phyloP scores from a whole-genome alignment of 2,888 invertebrate species.

The Corythucha ciliata region DNA sequence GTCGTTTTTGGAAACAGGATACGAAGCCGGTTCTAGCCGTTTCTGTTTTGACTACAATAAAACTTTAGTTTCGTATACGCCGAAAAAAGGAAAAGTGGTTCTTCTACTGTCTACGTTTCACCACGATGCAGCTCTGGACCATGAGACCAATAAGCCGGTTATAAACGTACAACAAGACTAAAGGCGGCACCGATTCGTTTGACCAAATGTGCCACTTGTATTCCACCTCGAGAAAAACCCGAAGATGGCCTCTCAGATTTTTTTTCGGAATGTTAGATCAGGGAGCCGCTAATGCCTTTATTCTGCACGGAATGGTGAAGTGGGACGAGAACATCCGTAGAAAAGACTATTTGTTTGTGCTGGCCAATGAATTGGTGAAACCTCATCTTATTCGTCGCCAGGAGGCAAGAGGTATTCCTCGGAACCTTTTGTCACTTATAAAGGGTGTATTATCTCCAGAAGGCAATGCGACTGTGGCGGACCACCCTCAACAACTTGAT shows the following conservation, averaged over 20 bases:
- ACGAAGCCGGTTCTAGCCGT: background rate
- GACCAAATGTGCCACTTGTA: constrained; percentile 33
- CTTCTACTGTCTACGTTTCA: background rate
- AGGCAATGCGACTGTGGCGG: no score
- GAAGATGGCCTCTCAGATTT: constrained; percentile 35
- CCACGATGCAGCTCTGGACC: constrained; percentile 19
- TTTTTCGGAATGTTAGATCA: constrained; percentile 35
- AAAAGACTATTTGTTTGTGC: constrained; percentile 11
- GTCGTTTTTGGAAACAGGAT: background rate
- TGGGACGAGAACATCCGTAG: constrained; percentile 4
- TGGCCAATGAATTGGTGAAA: constrained; percentile 5
- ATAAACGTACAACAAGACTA: constrained; percentile 35
- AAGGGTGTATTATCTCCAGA: no score
- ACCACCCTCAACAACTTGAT: no score
- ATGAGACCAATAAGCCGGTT: constrained; percentile 28
- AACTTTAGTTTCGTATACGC: constrained; percentile 4
- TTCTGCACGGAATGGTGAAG: constrained; percentile 19
- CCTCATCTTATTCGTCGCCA: no score
- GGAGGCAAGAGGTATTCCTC: no score
- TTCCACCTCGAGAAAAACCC: constrained; percentile 29
- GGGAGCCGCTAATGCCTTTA: no score
- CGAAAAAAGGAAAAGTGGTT: constrained; percentile 6
- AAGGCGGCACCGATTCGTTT: constrained; percentile 35
- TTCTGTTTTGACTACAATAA: constrained; percentile 8
- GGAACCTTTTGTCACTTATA: no score